Evolutionary conservation across 2,888 invertebrate species (phyloP), one percentile per base, ranked within the genome.

Genomic region (Gerris lacustris): DNA sequence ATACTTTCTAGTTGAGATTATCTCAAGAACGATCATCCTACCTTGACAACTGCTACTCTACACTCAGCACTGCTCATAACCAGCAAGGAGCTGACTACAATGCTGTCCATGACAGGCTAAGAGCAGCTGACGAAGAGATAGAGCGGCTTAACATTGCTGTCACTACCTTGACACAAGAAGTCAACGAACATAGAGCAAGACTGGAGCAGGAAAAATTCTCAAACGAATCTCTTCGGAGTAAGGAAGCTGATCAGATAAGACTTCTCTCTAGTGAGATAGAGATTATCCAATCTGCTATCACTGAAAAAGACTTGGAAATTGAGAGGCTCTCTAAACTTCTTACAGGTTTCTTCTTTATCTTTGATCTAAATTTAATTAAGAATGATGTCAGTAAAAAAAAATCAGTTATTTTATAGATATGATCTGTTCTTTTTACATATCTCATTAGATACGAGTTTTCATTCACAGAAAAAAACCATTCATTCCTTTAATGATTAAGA

Each of bases 231-330:
- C 11, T 11, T 11, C 9, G 55, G 2, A 55, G 55, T 15, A 55
- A 55, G 5, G 55, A 55, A 55, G 15, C 15, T 2, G 55, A 55
- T 9, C 55, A 55, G 55, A 15, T 55, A 11, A 11, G 9, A 55
- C 15, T 11, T 15, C 55, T 55, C 9, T 11, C 55, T 55, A 55
- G 15, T 5, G 55, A 55, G 15, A 15, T 55, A 15, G 55, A 55
- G 15, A 55, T 55, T 55, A 11, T 55, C 11, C 55, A 55, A 5
- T 55, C 55, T 55, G 55, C 31, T 64, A 64, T 64, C 31, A 18
- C 64, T 45, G 70, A 72, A 6, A 74, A 74, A 47, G 72, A 74
- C 31, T 47, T 63, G 6, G 74, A 74, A 69, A 74, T 74, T n/a
- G 70, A 70, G 7, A 45, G 74, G 11, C 45, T 74, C 44, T 71